These are phyloP conservation scores for Saccostrea echinata DNA, from an alignment of 1,140 invertebrate species.

Conservation along the genomic window DNA sequence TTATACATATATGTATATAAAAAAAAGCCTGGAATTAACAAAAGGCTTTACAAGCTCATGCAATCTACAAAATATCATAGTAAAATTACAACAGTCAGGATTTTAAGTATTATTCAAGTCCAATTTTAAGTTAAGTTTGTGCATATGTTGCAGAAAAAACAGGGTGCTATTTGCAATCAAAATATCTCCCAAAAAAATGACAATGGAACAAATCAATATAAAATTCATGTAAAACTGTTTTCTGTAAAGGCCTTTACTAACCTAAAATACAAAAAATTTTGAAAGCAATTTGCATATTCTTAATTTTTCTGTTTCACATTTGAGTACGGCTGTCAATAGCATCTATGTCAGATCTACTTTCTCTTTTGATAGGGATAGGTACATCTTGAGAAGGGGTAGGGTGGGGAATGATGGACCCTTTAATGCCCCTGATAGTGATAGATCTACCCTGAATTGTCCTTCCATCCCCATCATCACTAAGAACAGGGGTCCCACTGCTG, in stretches of 20 bases:
- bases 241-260: no score
- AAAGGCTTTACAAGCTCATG: background rate
- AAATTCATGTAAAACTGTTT: no score
- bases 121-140: background rate
- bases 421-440: background rate
- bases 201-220: background rate
- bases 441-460: background rate
- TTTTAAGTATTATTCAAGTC: no score
- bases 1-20: background rate
- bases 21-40: background rate
- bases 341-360: background rate
- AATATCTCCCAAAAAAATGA: background rate
- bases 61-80: background rate
- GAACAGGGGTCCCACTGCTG: background rate
- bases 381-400: background rate
- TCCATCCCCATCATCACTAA: background rate
- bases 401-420: background rate
- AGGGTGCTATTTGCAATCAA: background rate
- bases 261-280: no score
- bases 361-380: background rate
- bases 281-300: background rate
- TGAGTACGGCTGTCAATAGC: background rate
- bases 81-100: background rate
- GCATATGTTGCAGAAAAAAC: background rate
- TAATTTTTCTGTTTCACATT: background rate